A percentile compares a stretch with the other conserved stretches of the same genome.
phyloP scores from a whole-genome alignment of 1,140 invertebrate species.

The Achroia grisella region DNA sequence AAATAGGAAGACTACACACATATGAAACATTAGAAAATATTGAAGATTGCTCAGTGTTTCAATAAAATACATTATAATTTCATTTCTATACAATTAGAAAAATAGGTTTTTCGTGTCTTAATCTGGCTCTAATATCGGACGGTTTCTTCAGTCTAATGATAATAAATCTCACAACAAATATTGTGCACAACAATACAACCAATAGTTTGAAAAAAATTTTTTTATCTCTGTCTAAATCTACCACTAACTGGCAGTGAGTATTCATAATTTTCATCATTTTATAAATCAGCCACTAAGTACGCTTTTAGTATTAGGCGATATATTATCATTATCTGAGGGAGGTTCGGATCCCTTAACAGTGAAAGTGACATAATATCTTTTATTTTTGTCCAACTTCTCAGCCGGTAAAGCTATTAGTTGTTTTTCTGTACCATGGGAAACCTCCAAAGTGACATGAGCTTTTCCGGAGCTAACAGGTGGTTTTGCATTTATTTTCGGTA shows the following conservation, averaged over 20 bases:
- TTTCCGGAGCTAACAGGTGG: slow-evolving; percentile 49
- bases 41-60: neutral
- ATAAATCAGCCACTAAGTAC: slow-evolving; percentile 32
- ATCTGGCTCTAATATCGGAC: slow-evolving; percentile 9
- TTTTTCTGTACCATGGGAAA: slow-evolving; percentile 86
- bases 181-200: slow-evolving; percentile 2
- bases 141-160: slow-evolving; percentile 19
- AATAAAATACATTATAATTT: slow-evolving; percentile 3
- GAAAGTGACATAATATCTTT: slow-evolving; percentile 92
- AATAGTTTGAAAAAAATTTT: neutral
- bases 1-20: slow-evolving; percentile 25
- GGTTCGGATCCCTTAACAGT: slow-evolving; percentile 83
- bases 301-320: slow-evolving; percentile 36
- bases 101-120: slow-evolving; percentile 11
- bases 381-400: slow-evolving; percentile 88
- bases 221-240: neutral
- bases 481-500: slow-evolving; percentile 76
- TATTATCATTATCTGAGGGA: slow-evolving; percentile 63
- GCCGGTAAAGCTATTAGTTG: slow-evolving; percentile 89
- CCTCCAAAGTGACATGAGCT: slow-evolving; percentile 80
- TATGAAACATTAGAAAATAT: slow-evolving; percentile 1
- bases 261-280: neutral
- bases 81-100: slow-evolving; percentile 15
- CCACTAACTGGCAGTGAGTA: slow-evolving; percentile 15
- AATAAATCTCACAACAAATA: slow-evolving; percentile 3